Base-by-base conservation (phyloP, 2,888 invertebrate species). In the Melinaea menophilus region DNA sequence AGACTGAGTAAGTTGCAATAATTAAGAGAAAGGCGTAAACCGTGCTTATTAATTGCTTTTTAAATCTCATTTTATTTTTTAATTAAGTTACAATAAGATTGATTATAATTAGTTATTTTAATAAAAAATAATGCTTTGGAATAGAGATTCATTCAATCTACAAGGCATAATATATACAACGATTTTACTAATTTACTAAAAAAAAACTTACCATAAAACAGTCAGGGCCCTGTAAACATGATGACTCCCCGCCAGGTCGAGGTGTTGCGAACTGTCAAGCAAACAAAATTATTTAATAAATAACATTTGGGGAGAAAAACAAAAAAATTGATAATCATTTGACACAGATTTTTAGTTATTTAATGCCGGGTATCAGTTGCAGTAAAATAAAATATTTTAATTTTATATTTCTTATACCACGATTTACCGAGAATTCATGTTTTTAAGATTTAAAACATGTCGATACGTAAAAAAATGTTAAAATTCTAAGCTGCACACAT, bases 141-240 rank as follows among this genome's bases (percentile, higher is more conserved):
- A 22, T 22, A 22, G 22, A 22, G 22, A 22, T 22, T 22, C 22
- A 22, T 22, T 22, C 22, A 22, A 22, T 22, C 22, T 22, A 22
- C 22, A 22, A 22, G 22, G 22, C 22, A 22, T 22, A 22, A 22
- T 22, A 22, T 22, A 22, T 22, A 22, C 22, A 22, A n/a, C 37
- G 22, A 55, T 56, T 56, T 22, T 22, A 22, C 22, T 22, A 22
- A 22, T 22, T 22, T 22, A 22, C 22, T 59, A 63, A 63, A 64
- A 58, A 63, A 65, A 65, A 59, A 41, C 93, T 93, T 84, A 94
- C 94, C 94, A 93, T 93, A 88, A 93, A 94, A 84, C 94, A 94
- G 89, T 94, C 94, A 72, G 94, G 93, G 81, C 93, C 93, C 84
- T 94, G 93, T 84, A 94, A 90, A 85, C 94, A 94, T 79, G 93